phyloP scores from a whole-genome alignment of 1,140 invertebrate species.

The Batillaria attramentaria region DNA sequence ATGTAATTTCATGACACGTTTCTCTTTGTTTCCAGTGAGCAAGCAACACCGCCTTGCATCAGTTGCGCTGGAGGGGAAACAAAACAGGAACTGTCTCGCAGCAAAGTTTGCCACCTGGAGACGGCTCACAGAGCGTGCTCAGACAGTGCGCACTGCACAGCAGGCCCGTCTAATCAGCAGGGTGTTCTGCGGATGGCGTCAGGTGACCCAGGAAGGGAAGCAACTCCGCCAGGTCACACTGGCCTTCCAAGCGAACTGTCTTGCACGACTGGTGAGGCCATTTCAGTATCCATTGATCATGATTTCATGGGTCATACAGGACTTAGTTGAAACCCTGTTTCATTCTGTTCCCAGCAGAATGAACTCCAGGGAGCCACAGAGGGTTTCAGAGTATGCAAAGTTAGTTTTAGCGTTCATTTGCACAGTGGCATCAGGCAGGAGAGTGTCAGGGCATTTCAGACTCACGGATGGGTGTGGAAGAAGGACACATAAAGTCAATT shows the following conservation, averaged over 20 bases:
- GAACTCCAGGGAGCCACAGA: not conserved
- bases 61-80: not conserved
- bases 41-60: not conserved
- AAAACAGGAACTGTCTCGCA: not conserved
- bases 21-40: not conserved
- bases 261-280: slow-evolving; percentile 18
- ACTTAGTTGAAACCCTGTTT: not conserved
- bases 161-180: slow-evolving; percentile 1
- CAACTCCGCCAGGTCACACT: slow-evolving; percentile 19
- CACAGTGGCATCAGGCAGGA: not conserved
- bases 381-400: not conserved
- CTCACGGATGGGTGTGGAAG: too few relatives aligned
- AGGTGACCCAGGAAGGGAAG: not conserved
- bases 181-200: slow-evolving; percentile 10
- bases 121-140: not conserved
- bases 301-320: not conserved
- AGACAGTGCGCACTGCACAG: not conserved
- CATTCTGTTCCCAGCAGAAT: not conserved
- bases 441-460: not conserved
- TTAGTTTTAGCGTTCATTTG: not conserved
- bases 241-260: slow-evolving; percentile 19
- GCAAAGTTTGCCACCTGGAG: not conserved
- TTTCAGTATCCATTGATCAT: not conserved
- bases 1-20: too few relatives aligned
- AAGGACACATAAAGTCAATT: too few relatives aligned